Base-by-base conservation (phyloP, 2,888 invertebrate species). In the Pimpla rufipes region DNA sequence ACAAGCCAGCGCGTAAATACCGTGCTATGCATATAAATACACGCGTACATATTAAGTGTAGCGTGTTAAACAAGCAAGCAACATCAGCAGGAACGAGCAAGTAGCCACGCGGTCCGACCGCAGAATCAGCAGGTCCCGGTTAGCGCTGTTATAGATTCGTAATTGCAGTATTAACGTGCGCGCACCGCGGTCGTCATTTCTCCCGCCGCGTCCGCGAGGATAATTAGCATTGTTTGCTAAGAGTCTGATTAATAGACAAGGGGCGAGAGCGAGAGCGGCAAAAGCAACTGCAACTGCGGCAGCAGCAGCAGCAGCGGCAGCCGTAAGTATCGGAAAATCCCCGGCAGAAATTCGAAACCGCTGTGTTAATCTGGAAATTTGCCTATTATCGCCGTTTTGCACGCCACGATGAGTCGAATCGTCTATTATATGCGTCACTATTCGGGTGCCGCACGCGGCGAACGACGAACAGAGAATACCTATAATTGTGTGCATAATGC, bases 151-250 rank as follows among this genome's bases (percentile, higher is more conserved):
- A 89, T 89, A 88, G 88, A 90, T 89, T 90, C 88, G 84, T 88
- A 88, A 88, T 88, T 85, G 85, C 83, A 80, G 75, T 87, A 85
- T 87, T 75, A 62, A 62, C 59, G 37, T 86, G 84, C 78, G 59
- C 86, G 77, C 80, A 79, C 85, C 85, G 59, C 64, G 80, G 57
- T 70, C 78, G 82, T 77, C 79, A 52, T 71, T 78, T 16, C 59
- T 62, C 62, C 74, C 76, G 74, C 67, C 50, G n/a, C n/a, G 73
- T 73, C 71, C 80, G 84, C 85, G 85, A 86, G 90, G 87, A 90
- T 90, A 91, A 92, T 92, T 92, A 91, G 88, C 89, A 89, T 89
- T 91, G 90, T 92, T 92, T 91, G 89, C 88, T 87, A 88, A 90
- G 89, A 88, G 88, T 88, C 89, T 91, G 89, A 92, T 91, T 92